phyloP scores from a whole-genome alignment of 2,797 vertebrate species.

The Margarornis squamiger region DNA sequence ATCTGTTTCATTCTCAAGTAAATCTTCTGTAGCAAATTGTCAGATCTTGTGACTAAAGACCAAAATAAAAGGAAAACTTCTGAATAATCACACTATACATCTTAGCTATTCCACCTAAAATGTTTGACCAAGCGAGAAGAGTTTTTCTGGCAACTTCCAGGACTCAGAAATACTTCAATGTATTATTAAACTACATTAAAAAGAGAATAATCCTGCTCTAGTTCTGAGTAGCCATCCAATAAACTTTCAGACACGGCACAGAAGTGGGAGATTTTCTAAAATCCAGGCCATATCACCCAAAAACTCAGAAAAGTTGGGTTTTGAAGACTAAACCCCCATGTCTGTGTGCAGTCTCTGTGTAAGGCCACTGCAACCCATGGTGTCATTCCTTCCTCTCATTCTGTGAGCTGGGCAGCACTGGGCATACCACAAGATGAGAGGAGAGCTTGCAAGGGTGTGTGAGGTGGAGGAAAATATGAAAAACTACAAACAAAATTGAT shows the following conservation, averaged over 20 bases:
- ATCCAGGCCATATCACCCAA: background rate
- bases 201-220: background rate
- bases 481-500: background rate
- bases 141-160: background rate
- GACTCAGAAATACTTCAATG: background rate
- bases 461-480: background rate
- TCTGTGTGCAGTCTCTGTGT: rapidly evolving
- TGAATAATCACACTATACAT: background rate
- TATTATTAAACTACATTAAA: background rate
- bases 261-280: background rate
- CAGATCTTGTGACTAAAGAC: background rate
- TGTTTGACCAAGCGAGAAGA: background rate
- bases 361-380: background rate
- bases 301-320: background rate
- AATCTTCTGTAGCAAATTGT: background rate
- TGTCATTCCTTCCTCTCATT: background rate
- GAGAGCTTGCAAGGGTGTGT: background rate
- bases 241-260: background rate
- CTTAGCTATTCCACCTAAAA: background rate
- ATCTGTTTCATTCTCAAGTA: background rate
- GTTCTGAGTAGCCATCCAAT: background rate
- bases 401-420: background rate
- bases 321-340: background rate
- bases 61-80: background rate
- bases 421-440: background rate